Evolutionary conservation across 2,797 vertebrate species (phyloP).

Genomic region (Macroramphosus scolopax): DNA sequence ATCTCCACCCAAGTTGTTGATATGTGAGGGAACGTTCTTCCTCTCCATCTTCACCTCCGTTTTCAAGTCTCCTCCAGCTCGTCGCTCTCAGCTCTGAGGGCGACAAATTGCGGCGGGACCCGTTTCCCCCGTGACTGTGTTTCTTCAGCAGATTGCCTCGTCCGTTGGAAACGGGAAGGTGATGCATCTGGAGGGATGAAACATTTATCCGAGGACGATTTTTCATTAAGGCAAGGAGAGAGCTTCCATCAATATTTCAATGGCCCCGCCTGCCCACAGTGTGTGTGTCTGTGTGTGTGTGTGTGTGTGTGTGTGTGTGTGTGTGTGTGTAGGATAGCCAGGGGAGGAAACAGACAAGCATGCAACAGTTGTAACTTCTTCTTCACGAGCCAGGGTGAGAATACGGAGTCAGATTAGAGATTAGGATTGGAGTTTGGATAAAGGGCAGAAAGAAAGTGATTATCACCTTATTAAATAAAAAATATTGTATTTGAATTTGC

Average conservation of each 20-base stretch:
- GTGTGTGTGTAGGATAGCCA: conserved; percentile 21
- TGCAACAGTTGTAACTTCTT: too few relatives aligned
- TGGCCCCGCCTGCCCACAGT: conserved; percentile 53
- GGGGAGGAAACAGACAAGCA: neutral
- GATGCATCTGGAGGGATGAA: conserved; percentile 82
- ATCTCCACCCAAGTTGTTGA: too few relatives aligned
- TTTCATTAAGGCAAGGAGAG: conserved; percentile 80
- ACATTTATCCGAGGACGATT: conserved; percentile 81
- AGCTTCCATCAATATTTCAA: conserved; percentile 86
- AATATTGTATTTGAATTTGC: neutral
- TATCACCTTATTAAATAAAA: neutral
- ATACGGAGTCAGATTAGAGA: neutral
- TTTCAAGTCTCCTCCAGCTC: too few relatives aligned
- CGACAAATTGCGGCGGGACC: conserved; percentile 36
- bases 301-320: conserved; percentile 2
- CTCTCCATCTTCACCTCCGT: too few relatives aligned
- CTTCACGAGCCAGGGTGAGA: too few relatives aligned
- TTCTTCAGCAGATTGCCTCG: conserved; percentile 55
- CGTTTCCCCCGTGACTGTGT: conserved; percentile 45
- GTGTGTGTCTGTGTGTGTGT: conserved; percentile 29
- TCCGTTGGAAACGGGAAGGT: conserved; percentile 69
- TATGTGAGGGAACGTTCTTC: too few relatives aligned
- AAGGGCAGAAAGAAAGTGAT: too few relatives aligned
- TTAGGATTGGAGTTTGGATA: neutral
- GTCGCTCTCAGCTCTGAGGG: conserved; percentile 16